These are phyloP conservation scores for Cyprinodon variegatus DNA, from an alignment of 2,113 vertebrate genomes.

Conservation along the genomic window DNA sequence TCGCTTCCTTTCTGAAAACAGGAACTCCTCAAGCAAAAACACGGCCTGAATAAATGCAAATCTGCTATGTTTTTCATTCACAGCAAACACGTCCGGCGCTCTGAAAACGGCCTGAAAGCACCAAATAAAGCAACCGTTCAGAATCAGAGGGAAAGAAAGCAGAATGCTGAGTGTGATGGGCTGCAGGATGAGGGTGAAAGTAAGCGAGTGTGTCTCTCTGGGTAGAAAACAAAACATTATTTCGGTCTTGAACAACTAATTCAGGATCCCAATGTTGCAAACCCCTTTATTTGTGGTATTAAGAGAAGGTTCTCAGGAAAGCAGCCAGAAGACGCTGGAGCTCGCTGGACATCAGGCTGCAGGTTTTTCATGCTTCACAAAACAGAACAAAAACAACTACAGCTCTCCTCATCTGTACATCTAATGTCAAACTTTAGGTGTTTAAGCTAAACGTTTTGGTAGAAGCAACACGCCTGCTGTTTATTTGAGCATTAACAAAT, in stretches of 20 bases:
- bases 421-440: neutral
- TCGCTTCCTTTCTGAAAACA: too few relatives aligned
- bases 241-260: conserved; percentile 21
- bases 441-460: neutral
- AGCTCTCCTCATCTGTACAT: conserved; percentile 6
- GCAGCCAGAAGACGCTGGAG: neutral
- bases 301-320: conserved; percentile 15
- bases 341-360: neutral
- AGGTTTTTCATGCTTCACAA: conserved; percentile 2
- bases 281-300: conserved; percentile 21
- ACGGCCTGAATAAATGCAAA: conserved; percentile 34
- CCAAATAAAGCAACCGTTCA: conserved; percentile 11
- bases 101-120: conserved; percentile 35
- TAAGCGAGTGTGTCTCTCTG: neutral
- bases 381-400: neutral
- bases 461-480: too few relatives aligned
- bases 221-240: conserved; percentile 1
- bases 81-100: conserved; percentile 26
- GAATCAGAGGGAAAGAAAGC: conserved; percentile 33
- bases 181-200: conserved; percentile 15
- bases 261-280: conserved; percentile 65
- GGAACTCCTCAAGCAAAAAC: neutral
- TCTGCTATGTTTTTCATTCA: conserved; percentile 42
- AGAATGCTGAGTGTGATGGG: conserved; percentile 23
- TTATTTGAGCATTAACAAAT: neutral